Percentiles rank a stretch among this genome's conserved stretches.
Evolutionary conservation across 1,140 invertebrate genomes (phyloP).

Genomic region (Paraescarpia echinospica): DNA sequence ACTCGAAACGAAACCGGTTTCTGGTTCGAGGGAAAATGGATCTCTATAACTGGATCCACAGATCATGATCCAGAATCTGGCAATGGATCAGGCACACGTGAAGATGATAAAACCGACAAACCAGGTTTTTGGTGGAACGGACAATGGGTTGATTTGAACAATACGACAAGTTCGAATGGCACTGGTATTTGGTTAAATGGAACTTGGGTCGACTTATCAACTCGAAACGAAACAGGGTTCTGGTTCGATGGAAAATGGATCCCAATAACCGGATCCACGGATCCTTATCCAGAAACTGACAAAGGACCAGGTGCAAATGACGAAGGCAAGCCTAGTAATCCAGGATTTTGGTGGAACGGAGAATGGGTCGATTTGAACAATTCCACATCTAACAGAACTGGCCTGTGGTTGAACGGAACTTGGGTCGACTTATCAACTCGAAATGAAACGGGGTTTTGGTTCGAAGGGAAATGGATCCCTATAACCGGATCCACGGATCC

Average conservation of each 20-base stretch:
- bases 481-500: too few species aligned
- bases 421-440: too few species aligned
- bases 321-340: background rate
- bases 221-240: background rate
- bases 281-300: background rate
- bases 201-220: background rate
- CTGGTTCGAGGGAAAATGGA: background rate
- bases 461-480: too few species aligned
- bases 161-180: background rate
- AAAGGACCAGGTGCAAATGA: background rate
- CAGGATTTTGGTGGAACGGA: background rate
- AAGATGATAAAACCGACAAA: background rate
- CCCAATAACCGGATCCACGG: background rate
- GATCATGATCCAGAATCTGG: background rate
- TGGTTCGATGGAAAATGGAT: background rate
- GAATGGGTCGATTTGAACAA: background rate
- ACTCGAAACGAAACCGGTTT: background rate
- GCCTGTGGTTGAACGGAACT: too few species aligned
- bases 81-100: background rate
- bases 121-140: background rate
- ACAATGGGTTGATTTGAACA: background rate
- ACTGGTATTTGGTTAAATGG: background rate
- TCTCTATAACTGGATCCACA: background rate
- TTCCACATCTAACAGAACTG: background rate
- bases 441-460: too few species aligned